Percentiles rank a stretch among this genome's conserved stretches.
phyloP scores from a whole-genome alignment of 2,113 vertebrate species.

The Pygoscelis adeliae region DNA sequence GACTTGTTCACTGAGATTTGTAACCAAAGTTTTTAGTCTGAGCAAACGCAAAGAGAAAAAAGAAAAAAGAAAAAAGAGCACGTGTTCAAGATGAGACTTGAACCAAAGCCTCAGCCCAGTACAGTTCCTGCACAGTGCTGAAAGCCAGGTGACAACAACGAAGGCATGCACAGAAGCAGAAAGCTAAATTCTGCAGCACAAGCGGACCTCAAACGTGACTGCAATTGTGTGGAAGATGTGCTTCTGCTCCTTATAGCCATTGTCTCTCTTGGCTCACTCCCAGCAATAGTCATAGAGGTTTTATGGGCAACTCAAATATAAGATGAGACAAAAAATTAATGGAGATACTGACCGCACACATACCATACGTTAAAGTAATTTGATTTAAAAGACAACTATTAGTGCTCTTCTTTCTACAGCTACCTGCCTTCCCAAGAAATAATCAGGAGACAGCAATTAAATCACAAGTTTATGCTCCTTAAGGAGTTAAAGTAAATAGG shows the following conservation, averaged over 20 bases:
- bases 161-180: background rate
- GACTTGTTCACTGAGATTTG: background rate
- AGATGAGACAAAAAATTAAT: background rate
- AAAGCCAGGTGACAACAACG: background rate
- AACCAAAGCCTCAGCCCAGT: background rate
- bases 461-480: background rate
- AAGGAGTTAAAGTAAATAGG: background rate
- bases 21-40: background rate
- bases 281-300: background rate
- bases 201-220: background rate
- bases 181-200: background rate
- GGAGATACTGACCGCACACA: background rate
- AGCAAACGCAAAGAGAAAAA: background rate
- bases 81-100: slow-evolving; percentile 16
- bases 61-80: background rate
- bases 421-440: background rate
- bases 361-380: background rate
- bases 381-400: background rate
- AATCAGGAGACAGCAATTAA: background rate
- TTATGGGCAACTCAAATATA: background rate
- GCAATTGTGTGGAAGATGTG: background rate
- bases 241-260: background rate
- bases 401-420: background rate
- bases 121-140: background rate
- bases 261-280: background rate